Percentiles rank a stretch among this genome's conserved stretches.
Conservation (phyloP, 2,888 invertebrate genomes). For the Pseudococcus jackbeardsleyi region DNA sequence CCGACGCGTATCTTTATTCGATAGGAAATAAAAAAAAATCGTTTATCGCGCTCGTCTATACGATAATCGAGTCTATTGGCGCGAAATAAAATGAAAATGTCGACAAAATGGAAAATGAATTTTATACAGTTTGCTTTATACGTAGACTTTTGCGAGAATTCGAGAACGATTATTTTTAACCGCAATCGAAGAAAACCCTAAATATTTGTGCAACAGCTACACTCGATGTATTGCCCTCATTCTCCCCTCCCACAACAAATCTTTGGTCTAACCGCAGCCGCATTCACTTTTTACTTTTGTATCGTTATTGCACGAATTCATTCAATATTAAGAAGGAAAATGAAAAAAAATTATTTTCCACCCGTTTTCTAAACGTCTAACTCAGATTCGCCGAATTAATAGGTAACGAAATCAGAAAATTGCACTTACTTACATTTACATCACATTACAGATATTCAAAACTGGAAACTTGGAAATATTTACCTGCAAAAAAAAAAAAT, state of each 20-base stretch:
- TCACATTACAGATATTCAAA: too few species aligned
- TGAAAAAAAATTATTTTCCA: too few species aligned
- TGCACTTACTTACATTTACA: too few species aligned
- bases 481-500: too few species aligned
- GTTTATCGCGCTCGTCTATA: not conserved
- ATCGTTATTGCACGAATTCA: too few species aligned
- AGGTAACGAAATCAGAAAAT: too few species aligned
- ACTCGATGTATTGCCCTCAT: not conserved
- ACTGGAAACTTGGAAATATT: too few species aligned
- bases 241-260: not conserved
- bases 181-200: not conserved
- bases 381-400: too few species aligned
- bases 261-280: not conserved
- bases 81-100: not conserved
- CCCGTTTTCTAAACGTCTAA: too few species aligned
- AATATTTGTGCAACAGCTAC: not conserved
- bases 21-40: not conserved
- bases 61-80: not conserved
- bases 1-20: not conserved
- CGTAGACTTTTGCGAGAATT: not conserved
- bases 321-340: too few species aligned
- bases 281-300: too few species aligned
- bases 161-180: too few species aligned
- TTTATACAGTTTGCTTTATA: not conserved
- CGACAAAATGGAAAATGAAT: slow-evolving; percentile 3